Conservation (phyloP, 1,140 invertebrate species). For the Daktulosphaira vitifoliae region DNA sequence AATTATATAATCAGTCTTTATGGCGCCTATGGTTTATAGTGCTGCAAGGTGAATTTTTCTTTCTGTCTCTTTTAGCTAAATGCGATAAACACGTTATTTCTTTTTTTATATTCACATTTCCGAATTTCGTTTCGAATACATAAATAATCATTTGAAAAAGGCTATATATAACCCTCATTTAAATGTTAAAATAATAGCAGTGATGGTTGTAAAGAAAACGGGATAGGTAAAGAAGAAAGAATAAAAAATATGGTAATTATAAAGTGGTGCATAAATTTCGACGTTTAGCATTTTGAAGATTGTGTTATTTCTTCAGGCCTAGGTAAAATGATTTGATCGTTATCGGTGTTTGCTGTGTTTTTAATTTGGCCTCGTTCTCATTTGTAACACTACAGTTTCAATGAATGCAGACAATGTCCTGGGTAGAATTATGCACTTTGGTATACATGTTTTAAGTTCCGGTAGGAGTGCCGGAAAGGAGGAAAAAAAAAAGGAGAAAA, state of each 20-base stretch:
- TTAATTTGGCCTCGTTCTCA: constrained; percentile 8
- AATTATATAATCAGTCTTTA: no score
- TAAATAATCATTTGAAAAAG: background rate
- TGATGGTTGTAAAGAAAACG: background rate
- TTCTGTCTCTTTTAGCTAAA: no score
- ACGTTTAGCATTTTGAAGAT: constrained; percentile 1
- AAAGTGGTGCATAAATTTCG: constrained; percentile 1
- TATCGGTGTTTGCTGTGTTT: constrained; percentile 1
- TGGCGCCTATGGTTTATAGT: no score
- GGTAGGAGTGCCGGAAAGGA: no score
- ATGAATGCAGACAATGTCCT: background rate
- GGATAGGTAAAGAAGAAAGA: background rate
- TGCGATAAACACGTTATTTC: no score
- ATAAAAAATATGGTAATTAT: constrained; percentile 3
- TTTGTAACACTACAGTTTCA: background rate
- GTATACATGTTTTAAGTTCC: no score
- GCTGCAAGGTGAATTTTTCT: no score
- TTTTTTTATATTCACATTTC: no score
- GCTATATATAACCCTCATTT: no score
- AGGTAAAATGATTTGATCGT: background rate
- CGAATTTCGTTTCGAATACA: background rate
- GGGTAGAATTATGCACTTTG: background rate
- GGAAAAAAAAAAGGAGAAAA: no score
- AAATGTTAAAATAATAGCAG: no score
- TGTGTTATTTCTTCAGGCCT: background rate